Base-by-base conservation (phyloP, 1,140 invertebrate species). In the Microvelia longipes region DNA sequence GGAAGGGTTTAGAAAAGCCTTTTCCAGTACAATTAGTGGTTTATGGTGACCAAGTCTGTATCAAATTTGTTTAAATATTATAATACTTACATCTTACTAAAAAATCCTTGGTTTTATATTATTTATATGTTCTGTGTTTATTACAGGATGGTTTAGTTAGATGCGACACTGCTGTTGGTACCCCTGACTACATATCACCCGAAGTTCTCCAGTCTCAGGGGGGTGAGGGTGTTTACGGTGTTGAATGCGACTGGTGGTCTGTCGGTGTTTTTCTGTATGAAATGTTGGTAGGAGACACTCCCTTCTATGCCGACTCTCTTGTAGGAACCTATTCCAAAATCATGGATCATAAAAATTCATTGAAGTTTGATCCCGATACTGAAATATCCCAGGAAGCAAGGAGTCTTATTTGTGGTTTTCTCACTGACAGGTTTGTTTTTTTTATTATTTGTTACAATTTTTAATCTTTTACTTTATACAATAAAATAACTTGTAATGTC, bases 211-310 rank as follows among this genome's bases (percentile, higher is more conserved):
- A 96, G 78, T 98, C 95, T 2, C 96, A 99, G 81, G 94, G 95
- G 77, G 91, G 92, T n/a, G 92, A 96, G 77, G 94, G 95, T 66
- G 89, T 92, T 29, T 94, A 94, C 79, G 96, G 96, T 0, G 82
- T 92, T 50, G 96, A 99, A 80, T 98, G 97, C 81, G 98, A 99
- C 82, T 99, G 94, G 94, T 99, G 98, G 98, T 96, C 94, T 19
- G 96, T 99, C 19, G 97, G 97, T 61, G 96, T 99, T 67, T 96
- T 99, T 80, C 83, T 99, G 0, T 99, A 97, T 81, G 97, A 99
- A 83, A 98, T 99, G 95, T 82, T 98, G 5, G 90, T 97, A 71
- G 94, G 96, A n/a, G 97, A 99, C 79, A 96, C 96, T 2, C 97
- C 97, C 1, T 99, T 99, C 81, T 99, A 97, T 82, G 96, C 96